These are phyloP conservation scores for Antrozous pallidus DNA, from an alignment of 2,797 vertebrate genomes.

Conservation along the genomic window DNA sequence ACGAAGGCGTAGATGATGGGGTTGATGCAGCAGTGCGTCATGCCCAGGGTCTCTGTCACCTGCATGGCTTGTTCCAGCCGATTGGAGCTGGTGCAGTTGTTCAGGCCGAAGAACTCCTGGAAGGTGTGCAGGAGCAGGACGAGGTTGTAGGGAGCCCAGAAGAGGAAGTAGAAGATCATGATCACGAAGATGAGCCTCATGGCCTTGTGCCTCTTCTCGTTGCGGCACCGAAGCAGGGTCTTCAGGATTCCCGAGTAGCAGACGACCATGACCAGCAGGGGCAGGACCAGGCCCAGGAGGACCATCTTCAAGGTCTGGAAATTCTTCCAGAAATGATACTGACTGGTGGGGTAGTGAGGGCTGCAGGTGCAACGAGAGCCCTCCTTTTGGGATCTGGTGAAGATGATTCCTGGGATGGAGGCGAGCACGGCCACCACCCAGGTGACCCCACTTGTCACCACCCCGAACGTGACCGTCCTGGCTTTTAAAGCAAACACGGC, in stretches of 20 bases:
- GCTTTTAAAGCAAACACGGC: slow-evolving; percentile 87
- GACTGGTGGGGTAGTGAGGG: slow-evolving; percentile 74
- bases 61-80: slow-evolving; percentile 82
- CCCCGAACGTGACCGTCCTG: slow-evolving; percentile 84
- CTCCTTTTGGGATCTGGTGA: slow-evolving; percentile 71
- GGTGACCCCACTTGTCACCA: slow-evolving; percentile 80
- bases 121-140: slow-evolving; percentile 84
- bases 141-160: slow-evolving; percentile 92
- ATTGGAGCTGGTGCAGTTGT: slow-evolving; percentile 76
- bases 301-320: slow-evolving; percentile 85
- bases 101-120: slow-evolving; percentile 66
- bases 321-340: slow-evolving; percentile 67
- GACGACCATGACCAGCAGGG: slow-evolving; percentile 85
- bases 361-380: slow-evolving; percentile 68
- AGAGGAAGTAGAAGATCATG: slow-evolving; percentile 88
- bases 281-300: slow-evolving; percentile 87
- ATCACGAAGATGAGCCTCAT: slow-evolving; percentile 88
- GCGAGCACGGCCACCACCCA: slow-evolving; percentile 85
- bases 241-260: slow-evolving; percentile 90
- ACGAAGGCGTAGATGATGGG: slow-evolving; percentile 93
- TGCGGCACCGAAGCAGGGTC: slow-evolving; percentile 82
- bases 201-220: slow-evolving; percentile 85
- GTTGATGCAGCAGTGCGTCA: slow-evolving; percentile 93
- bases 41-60: slow-evolving; percentile 88
- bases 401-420: slow-evolving; percentile 86